A percentile compares a stretch with the other conserved stretches of the same genome.
Conservation (phyloP, 1,140 invertebrate species). For the Neodiprion pinetum region DNA sequence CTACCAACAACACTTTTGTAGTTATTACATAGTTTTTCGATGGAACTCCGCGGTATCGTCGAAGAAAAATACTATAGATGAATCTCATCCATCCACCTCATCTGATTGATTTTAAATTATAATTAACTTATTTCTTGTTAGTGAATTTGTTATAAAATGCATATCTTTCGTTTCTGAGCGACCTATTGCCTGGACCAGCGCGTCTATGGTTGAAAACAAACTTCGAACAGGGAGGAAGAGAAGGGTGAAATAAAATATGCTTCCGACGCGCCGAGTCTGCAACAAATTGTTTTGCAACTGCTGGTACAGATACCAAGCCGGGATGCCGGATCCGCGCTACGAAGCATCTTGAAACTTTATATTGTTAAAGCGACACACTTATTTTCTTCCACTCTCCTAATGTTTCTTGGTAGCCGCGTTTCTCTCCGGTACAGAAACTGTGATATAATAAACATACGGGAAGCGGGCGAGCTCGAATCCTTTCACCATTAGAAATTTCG, state of each 20-base stretch:
- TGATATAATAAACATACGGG: not conserved
- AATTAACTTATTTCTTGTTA: no score
- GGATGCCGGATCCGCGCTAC: not conserved
- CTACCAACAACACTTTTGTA: no score
- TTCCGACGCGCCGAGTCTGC: not conserved
- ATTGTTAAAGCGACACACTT: not conserved
- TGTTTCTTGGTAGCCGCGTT: not conserved
- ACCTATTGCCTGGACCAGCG: not conserved
- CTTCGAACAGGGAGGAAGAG: not conserved
- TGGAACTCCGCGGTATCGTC: no score
- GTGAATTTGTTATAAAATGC: no score
- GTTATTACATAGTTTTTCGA: no score
- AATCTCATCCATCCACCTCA: no score
- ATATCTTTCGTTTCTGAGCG: no score
- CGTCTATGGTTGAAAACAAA: not conserved
- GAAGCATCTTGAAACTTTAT: constrained; percentile 3
- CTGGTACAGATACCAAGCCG: not conserved
- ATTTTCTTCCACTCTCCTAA: not conserved
- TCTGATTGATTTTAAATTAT: no score
- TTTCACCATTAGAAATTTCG: no score
- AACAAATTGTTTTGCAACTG: not conserved
- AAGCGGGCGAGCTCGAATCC: no score
- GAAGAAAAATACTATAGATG: no score
- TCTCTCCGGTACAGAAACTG: not conserved
- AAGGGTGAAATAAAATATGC: not conserved